Percentiles rank a stretch among this genome's conserved stretches.
These are phyloP conservation scores for Oxycera nigricornis DNA, from an alignment of 2,888 invertebrate genomes.

Conservation along the genomic window DNA sequence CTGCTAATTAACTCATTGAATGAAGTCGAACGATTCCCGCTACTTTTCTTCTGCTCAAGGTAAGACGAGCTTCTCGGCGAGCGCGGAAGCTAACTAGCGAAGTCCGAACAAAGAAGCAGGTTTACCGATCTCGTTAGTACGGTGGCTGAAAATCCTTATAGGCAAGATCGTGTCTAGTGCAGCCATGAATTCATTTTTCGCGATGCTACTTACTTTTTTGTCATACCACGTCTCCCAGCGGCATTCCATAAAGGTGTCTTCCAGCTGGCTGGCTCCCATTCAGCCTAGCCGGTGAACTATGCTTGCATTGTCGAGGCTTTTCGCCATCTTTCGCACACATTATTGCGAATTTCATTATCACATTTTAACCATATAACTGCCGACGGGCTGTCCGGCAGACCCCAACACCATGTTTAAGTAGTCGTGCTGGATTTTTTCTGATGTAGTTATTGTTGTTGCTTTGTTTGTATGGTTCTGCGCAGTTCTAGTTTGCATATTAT, in stretches of 20 bases:
- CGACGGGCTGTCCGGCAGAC: not conserved
- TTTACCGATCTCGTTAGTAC: not conserved
- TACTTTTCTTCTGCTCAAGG: not conserved
- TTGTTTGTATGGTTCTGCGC: not conserved
- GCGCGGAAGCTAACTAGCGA: not conserved
- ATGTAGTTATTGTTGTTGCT: not conserved
- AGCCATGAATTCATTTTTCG: not conserved
- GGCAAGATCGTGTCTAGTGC: not conserved
- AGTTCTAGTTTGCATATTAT: not conserved
- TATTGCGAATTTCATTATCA: slow-evolving; percentile 3
- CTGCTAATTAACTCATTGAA: slow-evolving; percentile 12
- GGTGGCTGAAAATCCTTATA: not conserved
- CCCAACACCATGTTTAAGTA: not conserved
- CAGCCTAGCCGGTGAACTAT: not conserved
- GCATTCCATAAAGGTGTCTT: not conserved
- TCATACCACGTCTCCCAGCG: not conserved
- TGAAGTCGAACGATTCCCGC: not conserved
- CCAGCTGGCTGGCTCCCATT: not conserved
- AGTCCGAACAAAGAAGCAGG: not conserved
- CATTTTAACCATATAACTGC: not conserved
- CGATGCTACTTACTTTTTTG: not conserved
- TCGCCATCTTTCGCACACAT: not conserved
- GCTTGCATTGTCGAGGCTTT: not conserved
- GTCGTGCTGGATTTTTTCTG: not conserved
- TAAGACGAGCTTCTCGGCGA: not conserved